Evolutionary conservation across 53 echinoderm and acorn worm species (phyloP).

Genomic region (Astropecten irregularis): DNA sequence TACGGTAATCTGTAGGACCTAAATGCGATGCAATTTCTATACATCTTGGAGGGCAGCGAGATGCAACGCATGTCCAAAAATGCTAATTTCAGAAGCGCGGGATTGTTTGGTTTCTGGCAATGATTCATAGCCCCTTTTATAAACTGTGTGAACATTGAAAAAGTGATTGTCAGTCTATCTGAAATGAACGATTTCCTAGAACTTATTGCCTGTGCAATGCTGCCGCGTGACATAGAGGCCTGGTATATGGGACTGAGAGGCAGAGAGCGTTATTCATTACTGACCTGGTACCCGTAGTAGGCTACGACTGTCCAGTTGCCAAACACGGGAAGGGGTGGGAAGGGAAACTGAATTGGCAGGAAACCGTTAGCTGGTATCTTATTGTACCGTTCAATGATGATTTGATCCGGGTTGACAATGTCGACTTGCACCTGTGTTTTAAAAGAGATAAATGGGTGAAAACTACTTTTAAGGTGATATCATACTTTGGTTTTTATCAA

Average conservation of each 20-base stretch:
- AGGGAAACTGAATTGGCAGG: conserved; percentile 23
- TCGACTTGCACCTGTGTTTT: conserved; percentile 42
- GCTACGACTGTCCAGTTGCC: conserved; percentile 67
- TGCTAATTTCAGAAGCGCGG: no score
- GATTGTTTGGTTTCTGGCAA: not conserved
- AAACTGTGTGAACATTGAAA: not conserved
- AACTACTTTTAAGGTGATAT: no score
- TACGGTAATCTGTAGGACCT: no score
- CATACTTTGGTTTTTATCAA: no score
- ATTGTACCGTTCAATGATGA: conserved; percentile 28
- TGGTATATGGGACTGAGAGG: not conserved
- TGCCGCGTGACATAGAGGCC: not conserved
- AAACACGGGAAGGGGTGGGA: conserved; percentile 65
- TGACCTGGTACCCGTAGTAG: conserved; percentile 58
- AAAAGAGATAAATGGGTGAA: not conserved
- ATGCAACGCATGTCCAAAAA: no score
- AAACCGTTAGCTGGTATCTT: conserved; percentile 45
- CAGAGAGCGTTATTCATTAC: not conserved
- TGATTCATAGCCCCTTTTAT: not conserved
- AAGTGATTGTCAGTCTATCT: not conserved
- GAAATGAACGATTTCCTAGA: not conserved
- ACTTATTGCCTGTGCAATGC: not conserved
- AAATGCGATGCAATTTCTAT: no score
- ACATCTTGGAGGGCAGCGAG: no score
- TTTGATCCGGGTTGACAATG: conserved; percentile 50